Conservation (phyloP, 2,888 invertebrate genomes). For the Ferdinandea cuprea region DNA sequence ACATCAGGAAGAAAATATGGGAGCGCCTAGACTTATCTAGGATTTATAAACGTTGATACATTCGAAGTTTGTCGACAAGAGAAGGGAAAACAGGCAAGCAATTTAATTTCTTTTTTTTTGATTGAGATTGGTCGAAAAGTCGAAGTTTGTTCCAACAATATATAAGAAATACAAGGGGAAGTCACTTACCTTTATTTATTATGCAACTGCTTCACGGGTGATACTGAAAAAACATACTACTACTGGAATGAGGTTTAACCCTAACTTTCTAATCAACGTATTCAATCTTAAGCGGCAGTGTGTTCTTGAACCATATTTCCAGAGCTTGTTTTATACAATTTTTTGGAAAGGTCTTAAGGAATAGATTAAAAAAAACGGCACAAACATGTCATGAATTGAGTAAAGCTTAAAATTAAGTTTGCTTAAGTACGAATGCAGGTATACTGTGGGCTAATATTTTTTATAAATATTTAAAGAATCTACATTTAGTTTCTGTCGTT, state of each 20-base stretch:
- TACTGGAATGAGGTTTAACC: not conserved
- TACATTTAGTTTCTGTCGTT: too few relatives aligned
- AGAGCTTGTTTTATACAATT: constrained; percentile 48
- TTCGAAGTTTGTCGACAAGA: too few relatives aligned
- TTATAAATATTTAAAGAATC: not conserved
- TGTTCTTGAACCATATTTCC: constrained; percentile 19
- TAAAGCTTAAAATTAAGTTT: constrained; percentile 49
- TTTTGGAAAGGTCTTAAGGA: constrained; percentile 44
- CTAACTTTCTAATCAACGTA: not conserved
- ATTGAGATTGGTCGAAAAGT: too few relatives aligned
- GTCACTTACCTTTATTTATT: not conserved
- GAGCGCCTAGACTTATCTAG: too few relatives aligned
- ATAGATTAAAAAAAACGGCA: constrained; percentile 37
- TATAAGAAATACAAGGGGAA: not conserved
- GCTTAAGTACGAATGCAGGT: constrained; percentile 11
- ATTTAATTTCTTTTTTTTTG: too few relatives aligned
- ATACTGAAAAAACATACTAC: not conserved
- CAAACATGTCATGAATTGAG: constrained; percentile 49
- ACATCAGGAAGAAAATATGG: too few relatives aligned
- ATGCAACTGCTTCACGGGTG: not conserved
- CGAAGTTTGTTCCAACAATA: too few relatives aligned
- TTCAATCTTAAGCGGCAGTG: constrained; percentile 29
- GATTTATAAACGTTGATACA: too few relatives aligned
- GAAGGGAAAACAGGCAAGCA: too few relatives aligned
- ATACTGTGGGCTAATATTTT: constrained; percentile 31